phyloP scores from a whole-genome alignment of 1,140 invertebrate species.

The Teleopsis dalmanni region DNA sequence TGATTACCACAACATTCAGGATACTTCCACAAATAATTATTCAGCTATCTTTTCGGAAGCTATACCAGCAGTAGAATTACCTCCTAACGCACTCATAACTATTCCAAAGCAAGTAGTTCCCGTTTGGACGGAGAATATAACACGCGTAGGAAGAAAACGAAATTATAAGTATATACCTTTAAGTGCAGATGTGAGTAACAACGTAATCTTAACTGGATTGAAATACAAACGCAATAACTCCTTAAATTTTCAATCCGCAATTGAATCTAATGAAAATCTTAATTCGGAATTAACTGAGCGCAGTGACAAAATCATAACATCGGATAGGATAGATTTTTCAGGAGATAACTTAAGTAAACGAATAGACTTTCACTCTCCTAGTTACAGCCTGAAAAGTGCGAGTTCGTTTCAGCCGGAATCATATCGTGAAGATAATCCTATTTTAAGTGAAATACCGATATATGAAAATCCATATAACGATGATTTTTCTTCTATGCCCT shows the following conservation, averaged over 20 bases:
- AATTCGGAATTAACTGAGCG: slow-evolving; percentile 24
- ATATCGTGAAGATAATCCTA: slow-evolving; percentile 40
- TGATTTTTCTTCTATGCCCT: slow-evolving; percentile 23
- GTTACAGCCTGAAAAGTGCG: slow-evolving; percentile 35
- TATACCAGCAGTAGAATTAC: slow-evolving; percentile 28
- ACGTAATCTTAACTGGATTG: slow-evolving; percentile 13
- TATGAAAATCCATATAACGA: slow-evolving; percentile 28
- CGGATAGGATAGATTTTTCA: slow-evolving; percentile 15
- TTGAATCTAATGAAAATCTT: slow-evolving; percentile 26
- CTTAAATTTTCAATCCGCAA: slow-evolving; percentile 25
- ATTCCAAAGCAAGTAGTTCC: slow-evolving; percentile 39
- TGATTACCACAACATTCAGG: slow-evolving; percentile 15
- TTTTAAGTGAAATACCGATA: slow-evolving; percentile 27
- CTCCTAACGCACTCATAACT: slow-evolving; percentile 29
- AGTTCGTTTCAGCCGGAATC: slow-evolving; percentile 36
- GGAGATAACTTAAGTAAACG: slow-evolving; percentile 30
- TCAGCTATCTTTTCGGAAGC: too few species aligned
- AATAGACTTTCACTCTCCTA: slow-evolving; percentile 40
- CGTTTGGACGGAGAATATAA: slow-evolving; percentile 22
- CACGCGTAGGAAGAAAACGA: slow-evolving; percentile 25
- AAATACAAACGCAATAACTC: slow-evolving; percentile 29
- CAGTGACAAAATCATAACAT: slow-evolving; percentile 5
- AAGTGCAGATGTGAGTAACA: slow-evolving; percentile 13
- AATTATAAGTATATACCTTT: slow-evolving; percentile 41
- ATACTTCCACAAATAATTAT: too few species aligned